phyloP scores from a whole-genome alignment of 1,140 invertebrate genomes.

The Sarcophaga bullata region DNA sequence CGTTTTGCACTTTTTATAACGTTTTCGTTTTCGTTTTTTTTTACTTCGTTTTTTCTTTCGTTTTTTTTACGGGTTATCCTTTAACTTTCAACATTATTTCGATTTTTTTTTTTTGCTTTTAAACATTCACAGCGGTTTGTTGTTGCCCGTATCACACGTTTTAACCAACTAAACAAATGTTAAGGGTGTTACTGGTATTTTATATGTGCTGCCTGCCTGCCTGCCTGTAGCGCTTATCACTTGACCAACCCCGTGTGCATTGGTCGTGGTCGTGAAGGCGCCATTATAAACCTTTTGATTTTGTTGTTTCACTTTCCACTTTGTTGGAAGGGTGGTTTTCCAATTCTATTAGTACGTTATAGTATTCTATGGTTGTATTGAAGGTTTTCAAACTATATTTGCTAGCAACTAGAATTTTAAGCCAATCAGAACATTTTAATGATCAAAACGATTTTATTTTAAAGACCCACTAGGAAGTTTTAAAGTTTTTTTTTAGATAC shows the following conservation, averaged over 20 bases:
- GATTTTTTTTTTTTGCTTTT: conserved; percentile 25
- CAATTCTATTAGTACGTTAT: neutral
- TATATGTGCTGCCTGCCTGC: conserved; percentile 46
- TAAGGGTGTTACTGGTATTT: conserved; percentile 58
- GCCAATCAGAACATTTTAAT: neutral
- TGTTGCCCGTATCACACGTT: conserved; percentile 58
- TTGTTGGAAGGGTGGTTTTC: conserved; percentile 36
- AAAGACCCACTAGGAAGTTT: neutral
- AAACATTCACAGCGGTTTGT: conserved; percentile 5
- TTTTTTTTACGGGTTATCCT: neutral
- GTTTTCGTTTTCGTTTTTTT: neutral
- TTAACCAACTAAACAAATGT: conserved; percentile 62
- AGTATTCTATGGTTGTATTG: neutral
- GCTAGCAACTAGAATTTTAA: neutral
- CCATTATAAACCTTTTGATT: conserved; percentile 60
- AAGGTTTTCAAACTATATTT: neutral
- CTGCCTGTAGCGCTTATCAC: conserved; percentile 25
- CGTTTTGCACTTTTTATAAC: conserved; percentile 21
- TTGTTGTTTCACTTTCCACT: conserved; percentile 14
- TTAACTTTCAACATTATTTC: conserved; percentile 12
- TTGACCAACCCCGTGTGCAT: conserved; percentile 63
- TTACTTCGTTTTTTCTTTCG: conserved; percentile 4
- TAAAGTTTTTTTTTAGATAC: neutral
- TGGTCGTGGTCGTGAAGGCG: conserved; percentile 64
- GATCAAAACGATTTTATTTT: conserved; percentile 28